phyloP scores from a whole-genome alignment of 1,140 invertebrate genomes.

The Calliphora vicina region DNA sequence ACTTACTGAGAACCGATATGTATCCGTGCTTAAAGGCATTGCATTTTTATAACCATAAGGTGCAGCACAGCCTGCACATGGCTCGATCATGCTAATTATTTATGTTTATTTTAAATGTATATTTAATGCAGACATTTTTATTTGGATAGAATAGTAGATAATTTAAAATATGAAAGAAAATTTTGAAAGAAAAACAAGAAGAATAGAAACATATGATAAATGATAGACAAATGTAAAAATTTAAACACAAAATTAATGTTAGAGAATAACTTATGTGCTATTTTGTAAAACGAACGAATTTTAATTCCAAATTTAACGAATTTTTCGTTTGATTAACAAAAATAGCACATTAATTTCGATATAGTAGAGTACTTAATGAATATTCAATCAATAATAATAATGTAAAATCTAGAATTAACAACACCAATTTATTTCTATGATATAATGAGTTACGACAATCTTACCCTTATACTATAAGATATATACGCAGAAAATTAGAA shows the following conservation, averaged over 20 bases:
- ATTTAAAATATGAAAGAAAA: slow-evolving; percentile 7
- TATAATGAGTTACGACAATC: neutral
- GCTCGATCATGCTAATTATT: slow-evolving; percentile 62
- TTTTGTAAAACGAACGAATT: no score
- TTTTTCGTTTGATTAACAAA: no score
- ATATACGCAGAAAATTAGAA: neutral
- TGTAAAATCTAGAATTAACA: neutral
- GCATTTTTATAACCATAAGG: slow-evolving; percentile 75
- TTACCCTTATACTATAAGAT: neutral
- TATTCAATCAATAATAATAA: neutral
- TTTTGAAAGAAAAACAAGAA: slow-evolving; percentile 36
- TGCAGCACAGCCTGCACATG: slow-evolving; percentile 66
- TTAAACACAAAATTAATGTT: no score
- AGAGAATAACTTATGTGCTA: no score
- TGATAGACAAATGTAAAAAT: neutral
- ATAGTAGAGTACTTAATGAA: neutral
- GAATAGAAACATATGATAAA: slow-evolving; percentile 33
- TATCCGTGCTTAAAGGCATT: slow-evolving; percentile 68
- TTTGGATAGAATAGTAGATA: slow-evolving; percentile 13
- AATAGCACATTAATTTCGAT: neutral
- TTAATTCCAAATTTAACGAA: no score
- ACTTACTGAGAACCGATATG: slow-evolving; percentile 67
- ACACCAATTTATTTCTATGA: neutral
- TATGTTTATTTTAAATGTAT: slow-evolving; percentile 34
- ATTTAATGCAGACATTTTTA: slow-evolving; percentile 23